Evolutionary conservation across 2,797 vertebrate species (phyloP).

Genomic region (Loris lydekkerianus): DNA sequence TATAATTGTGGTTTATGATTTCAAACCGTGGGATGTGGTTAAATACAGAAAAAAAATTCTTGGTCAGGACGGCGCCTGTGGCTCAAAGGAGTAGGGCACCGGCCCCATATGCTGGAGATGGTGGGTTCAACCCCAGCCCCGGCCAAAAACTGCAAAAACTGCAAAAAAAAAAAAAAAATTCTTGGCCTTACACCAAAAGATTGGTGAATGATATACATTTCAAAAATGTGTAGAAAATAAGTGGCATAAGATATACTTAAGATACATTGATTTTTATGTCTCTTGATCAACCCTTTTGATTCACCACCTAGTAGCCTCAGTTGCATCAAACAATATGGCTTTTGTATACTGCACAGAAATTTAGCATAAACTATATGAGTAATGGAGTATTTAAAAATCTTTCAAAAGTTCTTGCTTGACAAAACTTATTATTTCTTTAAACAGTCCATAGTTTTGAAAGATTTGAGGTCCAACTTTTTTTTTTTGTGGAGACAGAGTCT

Average conservation of each 20-base stretch:
- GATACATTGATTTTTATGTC: slow-evolving; percentile 28
- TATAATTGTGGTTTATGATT: background rate
- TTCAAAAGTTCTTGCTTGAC: background rate
- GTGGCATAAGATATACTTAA: background rate
- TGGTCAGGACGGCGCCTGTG: too few species aligned
- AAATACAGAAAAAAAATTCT: background rate
- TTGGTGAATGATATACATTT: background rate
- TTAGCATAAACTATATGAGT: background rate
- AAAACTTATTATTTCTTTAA: slow-evolving; percentile 34
- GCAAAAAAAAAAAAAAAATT: background rate
- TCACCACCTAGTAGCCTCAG: background rate
- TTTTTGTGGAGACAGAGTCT: too few species aligned
- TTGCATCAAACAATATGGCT: background rate
- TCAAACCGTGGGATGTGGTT: background rate
- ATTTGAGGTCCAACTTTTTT: background rate
- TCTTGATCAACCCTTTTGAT: slow-evolving; percentile 23
- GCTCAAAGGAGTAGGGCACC: too few species aligned
- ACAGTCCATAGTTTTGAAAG: background rate
- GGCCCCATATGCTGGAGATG: too few species aligned
- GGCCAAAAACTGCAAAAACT: too few species aligned
- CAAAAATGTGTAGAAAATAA: background rate
- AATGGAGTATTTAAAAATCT: background rate
- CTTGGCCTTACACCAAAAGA: background rate
- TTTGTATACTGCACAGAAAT: slow-evolving; percentile 30
- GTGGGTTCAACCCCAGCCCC: too few species aligned